These are phyloP conservation scores for Cephalopachus bancanus DNA, from an alignment of 2,797 vertebrate genomes.

Conservation along the genomic window DNA sequence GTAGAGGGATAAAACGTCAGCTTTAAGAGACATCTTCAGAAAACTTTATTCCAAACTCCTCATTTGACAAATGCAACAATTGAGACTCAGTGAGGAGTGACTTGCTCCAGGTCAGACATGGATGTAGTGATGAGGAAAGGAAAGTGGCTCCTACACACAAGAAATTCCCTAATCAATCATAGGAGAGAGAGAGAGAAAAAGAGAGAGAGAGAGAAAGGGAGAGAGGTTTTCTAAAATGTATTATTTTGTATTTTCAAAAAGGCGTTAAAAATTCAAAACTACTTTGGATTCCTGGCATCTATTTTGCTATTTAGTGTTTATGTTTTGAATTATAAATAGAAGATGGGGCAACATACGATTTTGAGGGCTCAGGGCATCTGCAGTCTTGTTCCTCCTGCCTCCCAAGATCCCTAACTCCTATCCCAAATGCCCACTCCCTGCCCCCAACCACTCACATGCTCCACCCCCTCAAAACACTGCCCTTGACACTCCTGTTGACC, in stretches of 20 bases:
- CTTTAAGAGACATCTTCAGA: background rate
- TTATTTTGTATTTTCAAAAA: constrained; percentile 6
- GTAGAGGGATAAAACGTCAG: background rate
- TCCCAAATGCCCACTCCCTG: background rate
- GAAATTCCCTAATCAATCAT: background rate
- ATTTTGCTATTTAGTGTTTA: background rate
- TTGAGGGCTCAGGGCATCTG: background rate
- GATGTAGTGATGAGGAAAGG: background rate
- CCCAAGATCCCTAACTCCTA: background rate
- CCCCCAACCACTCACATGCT: background rate
- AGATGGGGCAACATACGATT: background rate
- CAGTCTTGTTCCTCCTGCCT: background rate
- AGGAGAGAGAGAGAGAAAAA: background rate
- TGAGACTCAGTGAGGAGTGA: background rate
- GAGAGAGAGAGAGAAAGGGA: background rate
- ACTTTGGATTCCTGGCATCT: background rate
- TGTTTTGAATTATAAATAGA: constrained; percentile 15
- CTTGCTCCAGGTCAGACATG: background rate
- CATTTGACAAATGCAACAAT: background rate
- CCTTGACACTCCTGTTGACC: background rate
- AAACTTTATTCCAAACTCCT: background rate
- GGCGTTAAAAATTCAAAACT: constrained; percentile 28
- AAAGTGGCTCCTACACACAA: background rate
- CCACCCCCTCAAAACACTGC: background rate
- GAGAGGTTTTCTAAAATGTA: background rate